Evolutionary conservation across 1,140 invertebrate species (phyloP).

Genomic region (Phthorimaea operculella): DNA sequence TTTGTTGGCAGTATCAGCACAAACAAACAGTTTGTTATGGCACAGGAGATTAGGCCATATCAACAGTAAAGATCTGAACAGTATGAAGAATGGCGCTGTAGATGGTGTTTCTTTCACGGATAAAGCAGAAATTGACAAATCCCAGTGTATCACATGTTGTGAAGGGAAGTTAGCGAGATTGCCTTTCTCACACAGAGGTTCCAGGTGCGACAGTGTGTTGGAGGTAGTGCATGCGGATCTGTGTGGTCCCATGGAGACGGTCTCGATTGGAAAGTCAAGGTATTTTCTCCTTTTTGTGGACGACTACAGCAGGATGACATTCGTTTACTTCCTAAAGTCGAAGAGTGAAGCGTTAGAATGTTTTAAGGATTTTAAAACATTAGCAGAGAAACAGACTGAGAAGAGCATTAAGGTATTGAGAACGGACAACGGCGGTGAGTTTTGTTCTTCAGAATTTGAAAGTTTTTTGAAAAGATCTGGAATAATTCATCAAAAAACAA

Average conservation of each 20-base stretch:
- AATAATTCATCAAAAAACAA: conserved; percentile 39
- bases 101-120: conserved; percentile 18
- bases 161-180: conserved; percentile 26
- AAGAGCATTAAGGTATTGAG: conserved; percentile 36
- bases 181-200: conserved; percentile 18
- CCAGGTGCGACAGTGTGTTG: conserved; percentile 15
- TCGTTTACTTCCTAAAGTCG: conserved; percentile 42
- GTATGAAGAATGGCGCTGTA: conserved; percentile 21
- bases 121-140: conserved; percentile 16
- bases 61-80: conserved; percentile 18
- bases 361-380: conserved; percentile 32
- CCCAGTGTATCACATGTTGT: conserved; percentile 19
- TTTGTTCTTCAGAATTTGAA: conserved; percentile 26
- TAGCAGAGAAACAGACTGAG: conserved; percentile 37
- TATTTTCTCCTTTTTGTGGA: conserved; percentile 49
- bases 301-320: conserved; percentile 30
- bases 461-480: conserved; percentile 21
- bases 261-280: conserved; percentile 27
- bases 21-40: conserved; percentile 14
- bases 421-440: conserved; percentile 45
- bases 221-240: conserved; percentile 48
- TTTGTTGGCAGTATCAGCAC: conserved; percentile 15
- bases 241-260: conserved; percentile 44
- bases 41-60: conserved; percentile 32
- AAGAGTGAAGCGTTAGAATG: conserved; percentile 29